A percentile compares a stretch with the other conserved stretches of the same genome.
phyloP scores from a whole-genome alignment of 2,113 vertebrate genomes.

The Chloropsis cyanopogon region DNA sequence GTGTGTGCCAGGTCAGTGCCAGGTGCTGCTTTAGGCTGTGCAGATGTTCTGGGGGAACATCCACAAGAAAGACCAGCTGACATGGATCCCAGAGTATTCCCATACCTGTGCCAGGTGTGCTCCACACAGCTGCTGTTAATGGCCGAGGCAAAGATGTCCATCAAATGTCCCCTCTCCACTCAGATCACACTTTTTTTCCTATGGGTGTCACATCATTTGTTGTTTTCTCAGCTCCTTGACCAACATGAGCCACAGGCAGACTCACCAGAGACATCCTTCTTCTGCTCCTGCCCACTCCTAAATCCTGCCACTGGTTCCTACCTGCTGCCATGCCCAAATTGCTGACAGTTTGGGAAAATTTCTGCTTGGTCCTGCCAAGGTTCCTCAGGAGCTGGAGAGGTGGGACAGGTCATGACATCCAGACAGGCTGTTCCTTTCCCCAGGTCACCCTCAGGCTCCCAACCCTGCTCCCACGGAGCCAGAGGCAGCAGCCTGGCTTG shows the following conservation, averaged over 20 bases:
- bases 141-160: not conserved
- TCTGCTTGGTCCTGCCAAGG: not conserved
- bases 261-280: not conserved
- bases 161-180: not conserved
- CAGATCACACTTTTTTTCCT: not conserved
- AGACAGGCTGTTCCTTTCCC: not conserved
- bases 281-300: not conserved
- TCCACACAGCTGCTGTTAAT: not conserved
- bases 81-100: rapidly evolving
- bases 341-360: not conserved
- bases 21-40: not conserved
- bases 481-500: not conserved
- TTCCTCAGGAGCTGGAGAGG: not conserved
- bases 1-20: not conserved
- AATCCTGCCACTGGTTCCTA: not conserved
- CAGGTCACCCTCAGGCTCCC: not conserved
- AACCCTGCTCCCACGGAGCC: not conserved
- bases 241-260: not conserved
- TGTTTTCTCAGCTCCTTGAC: not conserved
- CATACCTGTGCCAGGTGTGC: not conserved
- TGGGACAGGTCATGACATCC: not conserved
- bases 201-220: rapidly evolving
- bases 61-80: not conserved
- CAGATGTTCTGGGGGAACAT: not conserved
- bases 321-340: not conserved